Conservation (phyloP, 2,888 invertebrate genomes). For the Pterostichus madidus region DNA sequence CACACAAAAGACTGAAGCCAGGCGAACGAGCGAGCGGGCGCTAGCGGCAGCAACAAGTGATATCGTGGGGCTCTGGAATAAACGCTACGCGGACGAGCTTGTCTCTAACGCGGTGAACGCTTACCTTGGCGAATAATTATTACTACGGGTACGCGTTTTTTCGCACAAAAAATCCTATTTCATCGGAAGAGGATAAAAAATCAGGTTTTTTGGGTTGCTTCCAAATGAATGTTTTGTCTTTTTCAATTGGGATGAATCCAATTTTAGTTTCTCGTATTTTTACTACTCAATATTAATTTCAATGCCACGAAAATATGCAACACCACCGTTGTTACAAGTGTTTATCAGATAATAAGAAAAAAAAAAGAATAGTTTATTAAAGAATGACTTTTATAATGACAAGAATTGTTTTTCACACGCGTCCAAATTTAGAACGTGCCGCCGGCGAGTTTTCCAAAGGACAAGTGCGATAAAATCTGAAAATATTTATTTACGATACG, state of each 20-base stretch:
- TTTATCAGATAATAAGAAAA: too few relatives aligned
- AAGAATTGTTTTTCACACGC: too few relatives aligned
- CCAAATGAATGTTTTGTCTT: not conserved
- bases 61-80: conserved; percentile 70
- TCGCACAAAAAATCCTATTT: conserved; percentile 4
- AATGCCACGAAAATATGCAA: too few relatives aligned
- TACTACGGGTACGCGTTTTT: not conserved
- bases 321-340: too few relatives aligned
- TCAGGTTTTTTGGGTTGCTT: not conserved
- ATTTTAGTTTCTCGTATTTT: not conserved
- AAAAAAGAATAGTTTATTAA: too few relatives aligned
- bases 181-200: not conserved
- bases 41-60: conserved; percentile 73
- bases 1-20: conserved; percentile 72
- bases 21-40: conserved; percentile 69
- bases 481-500: too few relatives aligned
- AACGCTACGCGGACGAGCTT: conserved; percentile 40
- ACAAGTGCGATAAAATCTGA: too few relatives aligned
- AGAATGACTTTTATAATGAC: too few relatives aligned
- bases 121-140: conserved; percentile 38
- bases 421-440: too few relatives aligned
- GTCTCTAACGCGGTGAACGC: conserved; percentile 1
- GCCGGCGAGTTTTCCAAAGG: too few relatives aligned
- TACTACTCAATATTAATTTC: too few relatives aligned
- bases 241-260: conserved; percentile 4